These are phyloP conservation scores for Drosophila cognata DNA, from an alignment of 2,888 invertebrate genomes.

Conservation along the genomic window DNA sequence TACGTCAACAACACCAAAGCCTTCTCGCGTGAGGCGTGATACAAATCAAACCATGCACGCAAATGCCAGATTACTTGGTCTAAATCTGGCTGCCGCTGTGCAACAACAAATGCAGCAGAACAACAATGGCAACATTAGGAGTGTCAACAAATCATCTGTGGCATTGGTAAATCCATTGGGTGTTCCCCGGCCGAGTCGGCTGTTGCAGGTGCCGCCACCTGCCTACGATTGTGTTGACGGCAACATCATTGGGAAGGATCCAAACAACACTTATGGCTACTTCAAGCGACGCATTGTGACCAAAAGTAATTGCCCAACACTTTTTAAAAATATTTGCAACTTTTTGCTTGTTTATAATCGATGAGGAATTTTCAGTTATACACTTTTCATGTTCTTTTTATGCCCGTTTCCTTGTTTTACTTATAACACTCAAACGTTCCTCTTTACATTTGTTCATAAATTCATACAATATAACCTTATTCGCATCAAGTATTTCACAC, in stretches of 20 bases:
- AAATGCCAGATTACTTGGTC: slow-evolving; percentile 77
- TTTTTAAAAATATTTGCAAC: background rate
- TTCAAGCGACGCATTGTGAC: slow-evolving; percentile 88
- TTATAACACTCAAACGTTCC: background rate
- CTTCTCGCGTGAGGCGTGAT: slow-evolving; percentile 65
- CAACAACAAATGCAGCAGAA: slow-evolving; percentile 44
- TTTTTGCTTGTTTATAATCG: background rate
- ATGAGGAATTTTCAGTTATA: background rate
- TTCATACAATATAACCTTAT: too few species aligned
- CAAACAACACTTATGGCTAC: slow-evolving; percentile 90
- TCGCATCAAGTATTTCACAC: background rate
- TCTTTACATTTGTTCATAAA: background rate
- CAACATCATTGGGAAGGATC: slow-evolving; percentile 88
- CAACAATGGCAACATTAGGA: slow-evolving; percentile 8
- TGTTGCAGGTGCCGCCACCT: slow-evolving; percentile 30
- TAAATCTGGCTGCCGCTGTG: slow-evolving; percentile 70
- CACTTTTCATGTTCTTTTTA: background rate
- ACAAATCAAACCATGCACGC: slow-evolving; percentile 67
- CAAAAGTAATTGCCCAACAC: slow-evolving; percentile 87
- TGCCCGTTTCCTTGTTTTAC: background rate
- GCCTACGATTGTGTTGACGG: slow-evolving; percentile 86
- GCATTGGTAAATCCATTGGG: slow-evolving; percentile 70
- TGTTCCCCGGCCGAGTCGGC: slow-evolving; percentile 24
- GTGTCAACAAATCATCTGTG: slow-evolving; percentile 46
- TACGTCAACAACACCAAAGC: slow-evolving; percentile 79